Evolutionary conservation across 2,113 vertebrate species (phyloP), one percentile per base, ranked within the genome.

Genomic region (Cryptomyrus ogoouensis): DNA sequence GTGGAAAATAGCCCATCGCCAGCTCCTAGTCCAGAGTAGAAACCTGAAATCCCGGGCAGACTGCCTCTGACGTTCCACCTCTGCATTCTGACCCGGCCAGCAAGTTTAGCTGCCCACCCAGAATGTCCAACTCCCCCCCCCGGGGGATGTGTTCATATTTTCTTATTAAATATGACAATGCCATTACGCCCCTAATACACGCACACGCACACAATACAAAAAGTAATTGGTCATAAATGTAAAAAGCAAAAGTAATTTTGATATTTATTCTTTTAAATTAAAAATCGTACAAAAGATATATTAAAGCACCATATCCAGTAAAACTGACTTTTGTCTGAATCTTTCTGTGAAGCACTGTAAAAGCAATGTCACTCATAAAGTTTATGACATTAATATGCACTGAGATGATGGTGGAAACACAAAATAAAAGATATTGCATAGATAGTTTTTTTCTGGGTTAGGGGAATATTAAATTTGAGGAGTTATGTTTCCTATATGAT

Each of bases 301-400:
- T 70, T 70, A 31, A 3, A 70, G 10, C 10, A 31, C 8, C n/a
- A 70, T 4, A 13, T 27, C 24, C 58, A 66, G 58, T 27, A 66
- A 27, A 66, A 10, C 24, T 66, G 24, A 62, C 24, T 27, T 10
- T 70, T 70, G 62, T 31, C 62, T 70, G 27, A 70, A 70, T 31
- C n/a, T 27, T 70, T 31, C 62, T 70, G 62, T 70, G n/a, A 27
- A n/a, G n/a, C n/a, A 31, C 62, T 4, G 62, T 13, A 70, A 70
- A 70, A 31, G 27, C 50, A 35, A 42, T 3, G 87, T 88, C 87
- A 58, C 77, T 88, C 39, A 74, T 88, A 62, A 74, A 77, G 49
- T 90, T 90, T 88, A 90, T 83, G 35, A 52, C 87, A 88, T 70
- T 90, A 88, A 88, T 90, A 88, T 88, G 70, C 52, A 49, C 80